These are phyloP conservation scores for Craniophora ligustri DNA, from an alignment of 2,888 invertebrate genomes.

Conservation along the genomic window DNA sequence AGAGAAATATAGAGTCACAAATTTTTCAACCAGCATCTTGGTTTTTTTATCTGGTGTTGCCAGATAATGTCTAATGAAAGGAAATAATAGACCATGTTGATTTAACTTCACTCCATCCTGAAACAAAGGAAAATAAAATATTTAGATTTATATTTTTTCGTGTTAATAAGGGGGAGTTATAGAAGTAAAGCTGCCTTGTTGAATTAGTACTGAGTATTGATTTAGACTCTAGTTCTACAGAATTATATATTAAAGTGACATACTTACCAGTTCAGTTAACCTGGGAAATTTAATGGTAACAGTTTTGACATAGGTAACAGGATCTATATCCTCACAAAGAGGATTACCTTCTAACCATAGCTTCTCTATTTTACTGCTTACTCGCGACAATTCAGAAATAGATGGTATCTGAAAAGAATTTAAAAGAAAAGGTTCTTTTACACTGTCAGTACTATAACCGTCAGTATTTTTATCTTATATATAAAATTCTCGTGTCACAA, in stretches of 20 bases:
- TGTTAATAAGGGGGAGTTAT: too few relatives aligned
- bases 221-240: too few relatives aligned
- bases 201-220: too few relatives aligned
- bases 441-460: too few relatives aligned
- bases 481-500: too few relatives aligned
- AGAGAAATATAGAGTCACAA: conserved; percentile 74
- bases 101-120: conserved; percentile 81
- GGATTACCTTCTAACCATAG: conserved; percentile 84
- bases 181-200: too few relatives aligned
- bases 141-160: too few relatives aligned
- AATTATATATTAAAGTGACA: too few relatives aligned
- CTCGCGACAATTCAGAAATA: conserved; percentile 69
- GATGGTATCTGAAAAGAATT: conserved; percentile 68
- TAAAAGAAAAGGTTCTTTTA: background rate
- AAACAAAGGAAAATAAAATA: conserved; percentile 37
- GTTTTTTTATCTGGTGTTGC: conserved; percentile 61
- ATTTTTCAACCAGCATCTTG: conserved; percentile 76
- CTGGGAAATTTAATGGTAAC: conserved; percentile 77
- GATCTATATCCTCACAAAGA: conserved; percentile 73
- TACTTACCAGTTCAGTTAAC: conserved; percentile 74
- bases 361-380: conserved; percentile 81
- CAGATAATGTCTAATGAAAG: conserved; percentile 73
- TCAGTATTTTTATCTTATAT: too few relatives aligned
- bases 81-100: conserved; percentile 67
- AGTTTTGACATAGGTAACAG: conserved; percentile 71